A percentile compares a stretch with the other conserved stretches of the same genome.
phyloP scores from a whole-genome alignment of 2,113 vertebrate species.

The Neomonachus schauinslandi region DNA sequence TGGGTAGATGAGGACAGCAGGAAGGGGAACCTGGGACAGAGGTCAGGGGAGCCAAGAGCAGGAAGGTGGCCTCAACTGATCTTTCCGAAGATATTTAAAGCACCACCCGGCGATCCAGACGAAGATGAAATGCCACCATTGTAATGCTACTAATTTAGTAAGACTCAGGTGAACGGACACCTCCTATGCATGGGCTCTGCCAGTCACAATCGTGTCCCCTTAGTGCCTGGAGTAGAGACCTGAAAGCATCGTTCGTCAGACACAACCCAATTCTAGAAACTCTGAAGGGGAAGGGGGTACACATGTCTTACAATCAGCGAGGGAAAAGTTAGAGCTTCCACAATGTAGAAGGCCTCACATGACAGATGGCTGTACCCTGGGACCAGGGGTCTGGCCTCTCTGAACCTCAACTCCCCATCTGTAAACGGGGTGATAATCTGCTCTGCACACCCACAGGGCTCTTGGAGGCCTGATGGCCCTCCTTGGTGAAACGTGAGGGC shows the following conservation, averaged over 20 bases:
- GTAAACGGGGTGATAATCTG: background rate
- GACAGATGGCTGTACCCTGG: background rate
- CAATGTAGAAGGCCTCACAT: background rate
- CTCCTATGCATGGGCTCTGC: background rate
- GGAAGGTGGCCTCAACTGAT: background rate
- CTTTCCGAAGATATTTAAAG: background rate
- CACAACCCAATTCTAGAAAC: background rate
- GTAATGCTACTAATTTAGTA: background rate
- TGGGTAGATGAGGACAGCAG: background rate
- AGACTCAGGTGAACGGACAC: background rate
- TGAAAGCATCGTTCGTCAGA: background rate
- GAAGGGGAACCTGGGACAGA: background rate
- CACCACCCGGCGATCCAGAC: background rate
- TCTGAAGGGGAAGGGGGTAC: background rate
- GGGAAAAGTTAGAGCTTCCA: background rate
- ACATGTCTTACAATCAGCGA: background rate
- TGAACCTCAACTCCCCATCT: background rate
- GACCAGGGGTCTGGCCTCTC: background rate
- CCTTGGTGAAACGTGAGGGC: background rate
- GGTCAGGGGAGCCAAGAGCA: background rate
- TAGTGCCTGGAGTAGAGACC: background rate
- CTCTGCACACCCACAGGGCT: background rate
- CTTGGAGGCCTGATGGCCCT: background rate
- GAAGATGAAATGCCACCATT: background rate
- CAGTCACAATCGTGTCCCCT: background rate